Evolutionary conservation across 2,888 invertebrate genomes (phyloP).

Genomic region (Caenorhabditis wallacei): DNA sequence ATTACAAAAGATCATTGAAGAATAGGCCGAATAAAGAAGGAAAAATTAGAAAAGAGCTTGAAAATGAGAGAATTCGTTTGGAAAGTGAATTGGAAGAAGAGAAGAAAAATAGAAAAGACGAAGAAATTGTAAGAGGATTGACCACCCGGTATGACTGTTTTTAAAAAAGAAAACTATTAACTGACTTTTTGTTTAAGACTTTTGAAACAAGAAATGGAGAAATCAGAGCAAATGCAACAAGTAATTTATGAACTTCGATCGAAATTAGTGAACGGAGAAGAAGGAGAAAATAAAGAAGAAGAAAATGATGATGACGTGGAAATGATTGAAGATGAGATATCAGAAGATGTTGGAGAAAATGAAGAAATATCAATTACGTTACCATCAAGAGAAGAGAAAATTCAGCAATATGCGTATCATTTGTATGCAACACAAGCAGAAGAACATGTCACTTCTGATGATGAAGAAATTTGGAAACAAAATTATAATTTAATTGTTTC

Average conservation of each 20-base stretch:
- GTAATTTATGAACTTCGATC: constrained; percentile 71
- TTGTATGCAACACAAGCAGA: constrained; percentile 61
- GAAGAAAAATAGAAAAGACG: constrained; percentile 73
- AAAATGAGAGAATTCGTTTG: constrained; percentile 63
- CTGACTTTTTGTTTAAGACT: constrained; percentile 58
- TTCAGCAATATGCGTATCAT: constrained; percentile 67
- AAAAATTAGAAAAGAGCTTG: constrained; percentile 53
- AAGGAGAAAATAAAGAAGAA: constrained; percentile 7
- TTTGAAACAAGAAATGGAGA: constrained; percentile 76
- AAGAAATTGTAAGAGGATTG: constrained; percentile 75
- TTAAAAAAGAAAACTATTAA: neutral
- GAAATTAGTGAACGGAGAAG: constrained; percentile 63
- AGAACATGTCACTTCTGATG: constrained; percentile 62
- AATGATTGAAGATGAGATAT: constrained; percentile 50
- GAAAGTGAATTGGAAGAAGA: constrained; percentile 72
- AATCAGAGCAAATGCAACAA: constrained; percentile 73
- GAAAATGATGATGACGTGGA: constrained; percentile 37
- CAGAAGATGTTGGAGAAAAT: constrained; percentile 38
- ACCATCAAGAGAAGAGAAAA: constrained; percentile 57
- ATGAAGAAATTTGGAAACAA: constrained; percentile 67
- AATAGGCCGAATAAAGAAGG: constrained; percentile 48
- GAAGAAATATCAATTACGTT: constrained; percentile 58
- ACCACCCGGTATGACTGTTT: constrained; percentile 68
- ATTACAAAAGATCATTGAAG: constrained; percentile 54
- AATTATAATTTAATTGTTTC: constrained; percentile 75